These are phyloP conservation scores for Temnothorax curvispinosus DNA, from an alignment of 1,140 invertebrate species.

Conservation along the genomic window DNA sequence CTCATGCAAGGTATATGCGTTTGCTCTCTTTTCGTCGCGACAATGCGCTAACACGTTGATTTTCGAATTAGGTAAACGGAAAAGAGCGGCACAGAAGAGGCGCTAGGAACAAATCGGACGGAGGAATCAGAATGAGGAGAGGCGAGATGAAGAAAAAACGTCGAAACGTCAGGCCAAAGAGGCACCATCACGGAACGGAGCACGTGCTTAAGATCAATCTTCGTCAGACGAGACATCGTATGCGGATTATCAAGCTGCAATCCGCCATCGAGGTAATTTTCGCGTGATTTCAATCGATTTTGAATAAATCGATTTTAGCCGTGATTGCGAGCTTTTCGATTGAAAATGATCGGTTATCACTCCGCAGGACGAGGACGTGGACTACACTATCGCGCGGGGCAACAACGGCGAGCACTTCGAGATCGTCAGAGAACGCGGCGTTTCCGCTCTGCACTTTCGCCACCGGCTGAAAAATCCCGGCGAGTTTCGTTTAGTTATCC, in stretches of 20 bases:
- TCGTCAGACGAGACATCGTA: conserved; percentile 88
- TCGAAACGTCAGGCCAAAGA: conserved; percentile 65
- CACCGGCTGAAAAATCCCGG: conserved; percentile 86
- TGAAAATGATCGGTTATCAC: background rate
- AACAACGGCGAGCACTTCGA: conserved; percentile 89
- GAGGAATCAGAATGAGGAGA: conserved; percentile 54
- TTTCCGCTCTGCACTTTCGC: conserved; percentile 89
- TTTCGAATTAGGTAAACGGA: conserved; percentile 75
- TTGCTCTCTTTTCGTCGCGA: background rate
- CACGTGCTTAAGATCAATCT: conserved; percentile 87
- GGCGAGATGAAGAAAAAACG: conserved; percentile 78
- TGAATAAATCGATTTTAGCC: conserved; percentile 43
- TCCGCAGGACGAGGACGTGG: conserved; percentile 86
- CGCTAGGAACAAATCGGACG: conserved; percentile 58
- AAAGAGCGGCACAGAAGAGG: conserved; percentile 77
- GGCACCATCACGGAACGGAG: conserved; percentile 84
- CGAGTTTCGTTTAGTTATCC: conserved; percentile 87
- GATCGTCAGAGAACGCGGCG: conserved; percentile 88
- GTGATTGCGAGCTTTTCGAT: background rate
- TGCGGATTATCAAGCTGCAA: conserved; percentile 88
- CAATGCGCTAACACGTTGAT: background rate
- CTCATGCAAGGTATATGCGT: conserved; percentile 91
- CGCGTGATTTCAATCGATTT: conserved; percentile 25
- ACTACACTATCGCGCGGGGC: conserved; percentile 89
- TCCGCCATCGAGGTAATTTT: conserved; percentile 87